Evolutionary conservation across 1,140 invertebrate species (phyloP), one percentile per base, ranked within the genome.

Genomic region (Frieseomelitta varia): DNA sequence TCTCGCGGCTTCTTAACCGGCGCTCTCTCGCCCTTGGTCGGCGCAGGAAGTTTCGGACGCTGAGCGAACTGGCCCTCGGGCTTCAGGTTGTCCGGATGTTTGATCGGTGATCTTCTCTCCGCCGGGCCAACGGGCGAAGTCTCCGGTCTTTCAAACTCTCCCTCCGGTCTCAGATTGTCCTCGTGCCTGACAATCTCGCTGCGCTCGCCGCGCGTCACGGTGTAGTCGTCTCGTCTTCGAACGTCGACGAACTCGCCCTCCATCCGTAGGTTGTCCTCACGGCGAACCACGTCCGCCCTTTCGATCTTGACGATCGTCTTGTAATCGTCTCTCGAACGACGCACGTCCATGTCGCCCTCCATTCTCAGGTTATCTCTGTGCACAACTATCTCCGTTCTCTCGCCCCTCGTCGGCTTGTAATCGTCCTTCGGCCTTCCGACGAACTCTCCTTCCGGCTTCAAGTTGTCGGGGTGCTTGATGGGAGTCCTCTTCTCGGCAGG

Each of bases 301-400:
- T 95, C 95, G 21, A 94, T 94, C 80, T 94, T 94, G 71, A 93
- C 93, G 0, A 93, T 63, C 90, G 93, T 85, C 74, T 95, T 95
- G 80, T 95, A 96, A 91, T 96, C 94, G 92, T 95, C 93, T 91
- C 95, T 93, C 6, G 95, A 95, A 2, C 93, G 85, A 39, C 88
- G 90, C 3, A 92, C 30, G 11, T 94, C 92, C n/a, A 93, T 90
- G n/a, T 96, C 94, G 30, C 96, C 96, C 92, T 97, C 96, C 72
- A 96, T 95, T 56, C 92, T 94, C 1, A 97, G 87, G 90, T 97
- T 96, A 82, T 97, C 96, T 85, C 94, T 92, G 21, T 95, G 96
- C 90, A 94, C 92, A 1, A 95, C 94, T 71, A 95, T 94, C 74
- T 89, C 88, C 27, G 92, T 92, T 68, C 92, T 84, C 61, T 95